Evolutionary conservation across 2,797 vertebrate genomes (phyloP).

Genomic region (Poeciliopsis presidionis): DNA sequence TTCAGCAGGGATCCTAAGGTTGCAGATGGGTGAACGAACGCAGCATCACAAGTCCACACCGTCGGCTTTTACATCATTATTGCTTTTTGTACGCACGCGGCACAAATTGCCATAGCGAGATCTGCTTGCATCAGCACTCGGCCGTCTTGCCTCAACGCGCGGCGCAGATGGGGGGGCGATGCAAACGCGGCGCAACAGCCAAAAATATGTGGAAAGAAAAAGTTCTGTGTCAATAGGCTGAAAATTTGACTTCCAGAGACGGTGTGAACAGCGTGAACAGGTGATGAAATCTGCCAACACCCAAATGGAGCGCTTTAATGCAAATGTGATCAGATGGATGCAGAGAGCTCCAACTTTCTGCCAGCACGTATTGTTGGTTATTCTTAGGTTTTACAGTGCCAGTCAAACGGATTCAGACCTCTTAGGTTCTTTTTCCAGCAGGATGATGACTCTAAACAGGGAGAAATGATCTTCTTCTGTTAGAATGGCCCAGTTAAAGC

Average conservation of each 20-base stretch:
- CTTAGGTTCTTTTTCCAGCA: not conserved
- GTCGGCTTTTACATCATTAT: conserved; percentile 63
- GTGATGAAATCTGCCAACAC: conserved; percentile 52
- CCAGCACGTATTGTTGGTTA: conserved; percentile 12
- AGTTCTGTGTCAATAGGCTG: conserved; percentile 34
- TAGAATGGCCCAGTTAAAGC: not conserved
- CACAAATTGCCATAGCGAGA: conserved; percentile 38
- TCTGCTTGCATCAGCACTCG: conserved; percentile 67
- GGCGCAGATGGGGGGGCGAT: conserved; percentile 18
- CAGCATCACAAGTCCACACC: conserved; percentile 25
- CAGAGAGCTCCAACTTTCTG: conserved; percentile 13
- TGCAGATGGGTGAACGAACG: conserved; percentile 20
- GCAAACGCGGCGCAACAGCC: conserved; percentile 38
- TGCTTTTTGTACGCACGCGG: conserved; percentile 23
- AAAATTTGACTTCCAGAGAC: conserved; percentile 16
- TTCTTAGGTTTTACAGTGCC: not conserved
- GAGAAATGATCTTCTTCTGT: not conserved
- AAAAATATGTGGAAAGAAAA: conserved; percentile 33
- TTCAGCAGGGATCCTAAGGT: conserved; percentile 47
- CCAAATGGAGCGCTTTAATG: conserved; percentile 25
- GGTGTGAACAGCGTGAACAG: conserved; percentile 4
- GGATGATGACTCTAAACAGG: not conserved
- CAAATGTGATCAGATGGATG: conserved; percentile 38
- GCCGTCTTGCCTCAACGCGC: conserved; percentile 58
- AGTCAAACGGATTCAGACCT: not conserved